phyloP scores from a whole-genome alignment of 2,888 invertebrate species.

The Gari tellinella region DNA sequence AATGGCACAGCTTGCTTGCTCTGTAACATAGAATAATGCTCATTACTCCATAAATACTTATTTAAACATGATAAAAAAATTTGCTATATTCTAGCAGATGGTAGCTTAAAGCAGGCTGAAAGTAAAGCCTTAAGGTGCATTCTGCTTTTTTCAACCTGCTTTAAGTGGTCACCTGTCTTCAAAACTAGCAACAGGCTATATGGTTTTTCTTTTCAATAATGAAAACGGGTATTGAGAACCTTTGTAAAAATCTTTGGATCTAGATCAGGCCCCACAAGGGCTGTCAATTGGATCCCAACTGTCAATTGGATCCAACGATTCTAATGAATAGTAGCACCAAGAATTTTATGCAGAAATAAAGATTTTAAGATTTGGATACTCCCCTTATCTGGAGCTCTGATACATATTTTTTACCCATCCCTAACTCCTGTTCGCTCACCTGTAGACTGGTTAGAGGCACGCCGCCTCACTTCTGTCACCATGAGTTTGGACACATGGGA shows the following conservation, averaged over 20 bases:
- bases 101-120: too few species aligned
- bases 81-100: too few species aligned
- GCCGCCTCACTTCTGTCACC: constrained; percentile 97
- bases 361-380: too few species aligned
- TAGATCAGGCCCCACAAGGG: too few species aligned
- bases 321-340: too few species aligned
- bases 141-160: too few species aligned
- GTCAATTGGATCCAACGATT: too few species aligned
- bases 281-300: too few species aligned
- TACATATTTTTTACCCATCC: constrained; percentile 1
- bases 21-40: constrained; percentile 86
- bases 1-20: constrained; percentile 98
- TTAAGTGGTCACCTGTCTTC: too few species aligned
- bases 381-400: too few species aligned
- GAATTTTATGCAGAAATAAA: too few species aligned
- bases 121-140: too few species aligned
- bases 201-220: background rate
- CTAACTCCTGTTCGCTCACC: constrained; percentile 71
- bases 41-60: background rate
- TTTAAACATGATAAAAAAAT: background rate
- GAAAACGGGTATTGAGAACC: background rate
- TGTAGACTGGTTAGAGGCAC: constrained; percentile 96
- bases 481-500: constrained; percentile 97
- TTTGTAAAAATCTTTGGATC: background rate
- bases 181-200: background rate